These are phyloP conservation scores for Sinosuthora webbiana DNA, from an alignment of 2,113 vertebrate genomes.

Conservation along the genomic window DNA sequence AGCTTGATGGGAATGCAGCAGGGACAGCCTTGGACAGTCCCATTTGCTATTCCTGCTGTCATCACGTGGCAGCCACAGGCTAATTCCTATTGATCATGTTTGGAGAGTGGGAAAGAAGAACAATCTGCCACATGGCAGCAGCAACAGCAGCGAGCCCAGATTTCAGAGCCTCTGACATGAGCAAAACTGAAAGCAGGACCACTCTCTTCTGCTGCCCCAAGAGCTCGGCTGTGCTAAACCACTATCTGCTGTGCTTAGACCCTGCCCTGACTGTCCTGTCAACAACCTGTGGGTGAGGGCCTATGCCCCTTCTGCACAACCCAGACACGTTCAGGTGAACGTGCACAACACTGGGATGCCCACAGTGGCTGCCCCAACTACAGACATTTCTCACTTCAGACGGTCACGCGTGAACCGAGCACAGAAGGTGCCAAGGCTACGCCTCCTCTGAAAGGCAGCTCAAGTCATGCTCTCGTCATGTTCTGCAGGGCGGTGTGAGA, in stretches of 20 bases:
- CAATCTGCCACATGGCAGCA: background rate
- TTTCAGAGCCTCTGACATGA: background rate
- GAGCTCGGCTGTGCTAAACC: background rate
- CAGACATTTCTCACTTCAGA: background rate
- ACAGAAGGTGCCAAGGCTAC: background rate
- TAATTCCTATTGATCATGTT: background rate
- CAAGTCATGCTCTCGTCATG: background rate
- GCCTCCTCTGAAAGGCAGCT: background rate
- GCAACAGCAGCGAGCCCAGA: background rate
- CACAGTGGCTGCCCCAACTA: fast-evolving
- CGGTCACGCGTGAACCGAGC: fast-evolving
- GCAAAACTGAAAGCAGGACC: background rate
- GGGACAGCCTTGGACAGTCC: background rate
- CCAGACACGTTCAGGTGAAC: background rate
- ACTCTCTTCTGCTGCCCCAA: background rate
- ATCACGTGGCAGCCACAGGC: background rate
- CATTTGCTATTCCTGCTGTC: background rate
- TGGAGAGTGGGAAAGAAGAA: background rate
- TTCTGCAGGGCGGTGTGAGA: fast-evolving
- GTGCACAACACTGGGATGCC: background rate
- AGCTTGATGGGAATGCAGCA: background rate
- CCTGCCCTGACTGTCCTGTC: background rate
- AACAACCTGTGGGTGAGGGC: fast-evolving
- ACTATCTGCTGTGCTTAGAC: background rate
- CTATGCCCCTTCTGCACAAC: background rate